A percentile compares a stretch with the other conserved stretches of the same genome.
Conservation (phyloP, 1,140 invertebrate species). For the Bombus breviceps region DNA sequence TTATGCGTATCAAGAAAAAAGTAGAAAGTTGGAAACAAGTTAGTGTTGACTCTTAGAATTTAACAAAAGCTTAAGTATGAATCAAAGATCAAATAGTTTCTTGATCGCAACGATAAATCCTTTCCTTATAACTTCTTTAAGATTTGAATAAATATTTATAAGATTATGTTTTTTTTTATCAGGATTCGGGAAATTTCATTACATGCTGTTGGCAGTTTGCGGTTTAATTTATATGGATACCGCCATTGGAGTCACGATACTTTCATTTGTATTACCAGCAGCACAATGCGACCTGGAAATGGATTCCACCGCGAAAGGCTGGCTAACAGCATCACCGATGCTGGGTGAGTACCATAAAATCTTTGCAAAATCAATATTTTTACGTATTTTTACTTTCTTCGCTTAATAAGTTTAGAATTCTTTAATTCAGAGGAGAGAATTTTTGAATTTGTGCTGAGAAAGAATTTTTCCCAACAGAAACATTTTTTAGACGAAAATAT, state of each 20-base stretch:
- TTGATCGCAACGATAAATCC: not conserved
- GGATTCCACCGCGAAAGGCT: constrained; percentile 89
- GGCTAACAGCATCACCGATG: constrained; percentile 90
- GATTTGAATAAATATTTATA: not conserved
- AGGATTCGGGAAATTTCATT: constrained; percentile 92
- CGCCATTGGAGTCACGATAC: constrained; percentile 92
- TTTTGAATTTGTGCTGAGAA: too few species aligned
- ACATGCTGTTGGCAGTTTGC: constrained; percentile 86
- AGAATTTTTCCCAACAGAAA: not conserved
- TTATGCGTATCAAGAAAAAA: not conserved
- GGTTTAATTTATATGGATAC: constrained; percentile 90
- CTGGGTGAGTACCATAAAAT: constrained; percentile 82
- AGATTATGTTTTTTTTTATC: constrained; percentile 46
- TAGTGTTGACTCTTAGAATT: not conserved
- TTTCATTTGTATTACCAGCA: constrained; percentile 90
- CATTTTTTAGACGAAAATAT: not conserved
- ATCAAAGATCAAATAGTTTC: not conserved
- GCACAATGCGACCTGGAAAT: constrained; percentile 90
- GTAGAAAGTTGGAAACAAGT: not conserved
- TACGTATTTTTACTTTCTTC: not conserved
- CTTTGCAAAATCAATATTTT: not conserved
- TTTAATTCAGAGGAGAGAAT: too few species aligned
- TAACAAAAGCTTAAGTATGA: not conserved
- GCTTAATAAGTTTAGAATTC: not conserved
- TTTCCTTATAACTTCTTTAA: not conserved